Base-by-base conservation (phyloP, 2,113 vertebrate genomes). In the Solenodon paradoxus region DNA sequence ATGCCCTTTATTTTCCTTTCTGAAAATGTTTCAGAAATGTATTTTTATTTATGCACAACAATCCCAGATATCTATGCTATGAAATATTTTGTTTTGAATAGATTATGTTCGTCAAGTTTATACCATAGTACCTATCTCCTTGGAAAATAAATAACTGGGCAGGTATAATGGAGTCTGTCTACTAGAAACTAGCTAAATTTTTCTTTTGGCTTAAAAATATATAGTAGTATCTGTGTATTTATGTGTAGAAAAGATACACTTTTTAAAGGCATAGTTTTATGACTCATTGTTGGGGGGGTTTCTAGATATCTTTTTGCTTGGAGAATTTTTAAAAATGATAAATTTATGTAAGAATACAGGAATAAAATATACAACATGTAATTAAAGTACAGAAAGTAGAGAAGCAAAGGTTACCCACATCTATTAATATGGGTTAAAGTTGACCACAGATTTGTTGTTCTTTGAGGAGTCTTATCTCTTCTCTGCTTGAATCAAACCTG, bases 131-230 rank as follows among this genome's bases (percentile, higher is more conserved):
- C 63, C 42, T 40, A 83, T 42, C 28, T 84, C 66, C 71, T 68
- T 82, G 74, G 75, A 85, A 93, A 84, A 74, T 72, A 81, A 90
- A 90, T 81, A 82, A 61, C 16, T 45, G 55, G 42, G 19, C 2
- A 61, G 35, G 5, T 92, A 3, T 9, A 91, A 66, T 74, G 32
- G 30, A 55, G n/a, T 28, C 16, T 63, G 3, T 38, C 49, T 57
- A 55, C 28, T 35, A 93, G 83, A 61, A 94, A 40, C 32, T 59
- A 80, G 32, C 30, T 81, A 81, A 95, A 80, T 30, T 68, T 88
- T 83, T 69, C 13, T 74, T 96, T 95, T 84, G 35, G 42, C 40
- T 90, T 88, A 94, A 98, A 96, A 96, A 68, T 20, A 38, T 40
- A 69, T 40, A 20, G 45, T 49, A 97, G 42, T 51, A 77, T 88